Evolutionary conservation across 2,888 invertebrate genomes (phyloP).

Genomic region (Pasiphila rectangulata): DNA sequence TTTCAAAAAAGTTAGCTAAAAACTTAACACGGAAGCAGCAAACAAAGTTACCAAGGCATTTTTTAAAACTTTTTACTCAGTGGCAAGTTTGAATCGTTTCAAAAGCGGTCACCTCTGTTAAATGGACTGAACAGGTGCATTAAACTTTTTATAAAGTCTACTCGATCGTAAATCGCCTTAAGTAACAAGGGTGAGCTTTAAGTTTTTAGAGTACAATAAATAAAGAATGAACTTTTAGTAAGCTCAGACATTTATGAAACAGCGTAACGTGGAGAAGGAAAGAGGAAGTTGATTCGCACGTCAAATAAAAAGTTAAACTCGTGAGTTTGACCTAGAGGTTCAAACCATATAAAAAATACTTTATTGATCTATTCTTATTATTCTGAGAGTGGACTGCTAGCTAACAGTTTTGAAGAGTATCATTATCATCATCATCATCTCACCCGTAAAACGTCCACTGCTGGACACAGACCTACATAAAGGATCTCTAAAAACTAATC

Average conservation of each 20-base stretch:
- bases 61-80: slow-evolving; percentile 33
- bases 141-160: slow-evolving; percentile 61
- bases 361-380: too few relatives aligned
- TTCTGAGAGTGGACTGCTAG: too few relatives aligned
- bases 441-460: too few relatives aligned
- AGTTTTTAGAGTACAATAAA: slow-evolving; percentile 62
- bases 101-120: slow-evolving; percentile 54
- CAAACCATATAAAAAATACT: background rate
- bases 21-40: background rate
- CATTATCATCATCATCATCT: too few relatives aligned
- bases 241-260: slow-evolving; percentile 46
- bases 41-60: slow-evolving; percentile 10
- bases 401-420: too few relatives aligned
- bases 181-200: slow-evolving; percentile 69
- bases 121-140: slow-evolving; percentile 71
- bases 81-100: slow-evolving; percentile 37
- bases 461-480: too few relatives aligned
- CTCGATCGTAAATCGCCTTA: slow-evolving; percentile 66
- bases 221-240: slow-evolving; percentile 49
- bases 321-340: background rate
- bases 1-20: slow-evolving; percentile 15
- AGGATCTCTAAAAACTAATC: too few relatives aligned
- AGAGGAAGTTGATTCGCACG: slow-evolving; percentile 19
- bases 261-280: slow-evolving; percentile 29
- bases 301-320: slow-evolving; percentile 23